Evolutionary conservation across 2,888 invertebrate genomes (phyloP).

Genomic region (Apotomis turbidana): DNA sequence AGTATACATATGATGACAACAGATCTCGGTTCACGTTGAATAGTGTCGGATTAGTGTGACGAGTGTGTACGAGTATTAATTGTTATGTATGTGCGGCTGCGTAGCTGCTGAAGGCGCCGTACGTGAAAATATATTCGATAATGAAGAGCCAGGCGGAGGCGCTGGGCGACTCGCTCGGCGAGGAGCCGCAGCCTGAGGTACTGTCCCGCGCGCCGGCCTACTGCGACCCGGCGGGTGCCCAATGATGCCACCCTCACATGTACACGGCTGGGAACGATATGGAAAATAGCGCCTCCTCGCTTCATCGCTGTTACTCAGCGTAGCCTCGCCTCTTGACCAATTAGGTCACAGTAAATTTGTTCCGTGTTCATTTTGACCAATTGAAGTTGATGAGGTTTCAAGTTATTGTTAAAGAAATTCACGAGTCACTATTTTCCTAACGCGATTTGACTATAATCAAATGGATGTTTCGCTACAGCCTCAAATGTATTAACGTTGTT

Average conservation of each 20-base stretch:
- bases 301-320: no score
- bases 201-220: conserved; percentile 45
- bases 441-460: no score
- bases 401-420: no score
- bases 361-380: no score
- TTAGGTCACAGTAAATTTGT: no score
- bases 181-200: conserved; percentile 81
- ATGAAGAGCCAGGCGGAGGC: conserved; percentile 95
- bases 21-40: conserved; percentile 1
- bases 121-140: conserved; percentile 98
- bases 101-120: conserved; percentile 98
- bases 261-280: no score
- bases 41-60: conserved; percentile 35
- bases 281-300: no score
- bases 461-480: no score
- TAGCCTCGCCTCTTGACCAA: no score
- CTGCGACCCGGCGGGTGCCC: conserved; percentile 27
- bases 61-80: conserved; percentile 46
- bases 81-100: conserved; percentile 54
- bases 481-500: background rate
- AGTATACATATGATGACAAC: background rate
- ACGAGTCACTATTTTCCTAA: no score
- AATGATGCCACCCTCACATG: background rate
- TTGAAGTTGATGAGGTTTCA: no score
- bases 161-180: conserved; percentile 80